Conservation (phyloP, 2,113 vertebrate genomes). For the Agelaius phoeniceus region DNA sequence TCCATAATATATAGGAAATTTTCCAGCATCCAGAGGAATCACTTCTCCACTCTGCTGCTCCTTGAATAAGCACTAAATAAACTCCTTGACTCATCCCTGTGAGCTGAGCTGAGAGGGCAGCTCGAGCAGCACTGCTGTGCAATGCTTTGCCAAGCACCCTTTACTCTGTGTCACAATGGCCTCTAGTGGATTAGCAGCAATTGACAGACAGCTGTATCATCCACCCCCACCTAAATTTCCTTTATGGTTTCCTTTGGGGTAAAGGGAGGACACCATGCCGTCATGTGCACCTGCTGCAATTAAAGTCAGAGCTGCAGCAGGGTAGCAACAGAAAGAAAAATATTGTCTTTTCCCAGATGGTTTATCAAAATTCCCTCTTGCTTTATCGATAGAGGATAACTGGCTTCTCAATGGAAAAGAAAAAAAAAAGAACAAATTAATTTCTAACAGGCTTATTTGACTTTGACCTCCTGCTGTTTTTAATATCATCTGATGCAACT, state of each 20-base stretch:
- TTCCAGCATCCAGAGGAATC: conserved; percentile 3
- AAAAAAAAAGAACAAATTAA: neutral
- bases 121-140: neutral
- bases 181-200: conserved; percentile 82
- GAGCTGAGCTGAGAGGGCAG: neutral
- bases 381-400: conserved; percentile 14
- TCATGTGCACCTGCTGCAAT: conserved; percentile 82
- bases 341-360: conserved; percentile 65
- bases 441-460: conserved; percentile 22
- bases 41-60: neutral
- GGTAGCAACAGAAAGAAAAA: conserved; percentile 15
- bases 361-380: neutral
- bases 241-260: conserved; percentile 87
- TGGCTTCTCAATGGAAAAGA: neutral
- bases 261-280: conserved; percentile 76
- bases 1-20: neutral
- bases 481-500: neutral
- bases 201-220: conserved; percentile 85
- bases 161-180: conserved; percentile 78
- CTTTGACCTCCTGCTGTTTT: neutral
- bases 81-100: neutral
- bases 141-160: neutral
- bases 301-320: conserved; percentile 59
- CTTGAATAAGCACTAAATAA: neutral
- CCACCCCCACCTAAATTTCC: conserved; percentile 64